Evolutionary conservation across 1,140 invertebrate genomes (phyloP), one percentile per base, ranked within the genome.

Genomic region (Pogonognathellus flavescens): DNA sequence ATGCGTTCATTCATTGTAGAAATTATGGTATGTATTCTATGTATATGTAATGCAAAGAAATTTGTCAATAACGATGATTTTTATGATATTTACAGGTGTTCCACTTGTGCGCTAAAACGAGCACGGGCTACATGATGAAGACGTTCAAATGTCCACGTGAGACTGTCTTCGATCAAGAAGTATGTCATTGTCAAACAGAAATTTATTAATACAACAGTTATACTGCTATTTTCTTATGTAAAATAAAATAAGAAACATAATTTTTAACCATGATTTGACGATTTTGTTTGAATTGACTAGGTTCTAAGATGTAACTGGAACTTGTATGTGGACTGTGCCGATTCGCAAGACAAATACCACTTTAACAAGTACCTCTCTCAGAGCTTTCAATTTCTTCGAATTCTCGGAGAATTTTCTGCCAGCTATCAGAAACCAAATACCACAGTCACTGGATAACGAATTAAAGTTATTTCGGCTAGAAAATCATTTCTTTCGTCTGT

Each of bases 241-340:
- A 25, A 55, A 5, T 11, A 55, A 11, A 55, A 55, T 55, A 53
- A 53, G 11, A 55, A 55, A 14, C 10, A 3, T 2, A 55, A 7
- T 11, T 18, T 16, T 66, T 18, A 4, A 31, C 18, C 4, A 22
- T 18, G 62, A 50, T n/a, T 11, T 62, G 18, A 57, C 50, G 10
- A 16, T 50, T 53, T 18, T 2, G 52, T 10, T 82, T 22, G 20
- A 6, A 60, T 41, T 41, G 1, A 41, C 90, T 95, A 95, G 5
- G 96, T 97, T 81, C 91, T 97, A 0, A 96, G 96, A 89, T 97
- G 96, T 90, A 97, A 97, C 90, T 97, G 95, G 95, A 96, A 95
- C 95, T 96, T 96, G 91, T 96, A 96, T 90, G 95, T 96, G 0
- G 95, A 97, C 89, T 97, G 96, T 90, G 95, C 95, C 91, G 93